phyloP scores from a whole-genome alignment of 2,113 vertebrate species.

The Cepphus grylle region DNA sequence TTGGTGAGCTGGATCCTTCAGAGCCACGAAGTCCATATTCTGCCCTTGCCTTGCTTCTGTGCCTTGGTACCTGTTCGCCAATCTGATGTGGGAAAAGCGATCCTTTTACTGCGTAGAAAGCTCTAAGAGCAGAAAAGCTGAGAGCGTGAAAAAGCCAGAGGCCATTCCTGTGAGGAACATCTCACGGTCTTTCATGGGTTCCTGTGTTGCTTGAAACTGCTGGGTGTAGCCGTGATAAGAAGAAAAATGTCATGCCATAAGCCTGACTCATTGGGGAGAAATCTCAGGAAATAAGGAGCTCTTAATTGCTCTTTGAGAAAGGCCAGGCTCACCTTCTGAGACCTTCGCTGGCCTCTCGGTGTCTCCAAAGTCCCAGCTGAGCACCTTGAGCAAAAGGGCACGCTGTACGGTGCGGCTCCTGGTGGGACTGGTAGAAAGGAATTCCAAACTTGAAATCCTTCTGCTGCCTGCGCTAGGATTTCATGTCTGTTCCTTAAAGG shows the following conservation, averaged over 20 bases:
- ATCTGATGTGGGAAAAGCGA: neutral
- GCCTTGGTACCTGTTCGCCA: neutral
- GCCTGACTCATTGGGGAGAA: neutral
- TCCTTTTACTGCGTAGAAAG: neutral
- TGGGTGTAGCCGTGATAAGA: neutral
- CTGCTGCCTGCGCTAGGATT: neutral
- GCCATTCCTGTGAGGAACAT: neutral
- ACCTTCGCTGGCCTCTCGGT: rapidly evolving
- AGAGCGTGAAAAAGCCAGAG: neutral
- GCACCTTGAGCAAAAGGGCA: neutral
- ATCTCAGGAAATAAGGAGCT: neutral
- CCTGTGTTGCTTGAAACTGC: neutral
- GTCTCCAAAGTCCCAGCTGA: neutral
- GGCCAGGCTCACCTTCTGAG: neutral
- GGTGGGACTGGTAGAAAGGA: neutral
- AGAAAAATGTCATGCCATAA: neutral
- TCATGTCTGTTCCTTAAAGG: neutral
- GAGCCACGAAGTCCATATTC: neutral
- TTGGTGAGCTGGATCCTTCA: neutral
- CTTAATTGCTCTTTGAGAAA: neutral
- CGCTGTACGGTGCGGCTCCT: neutral
- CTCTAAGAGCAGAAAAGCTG: neutral
- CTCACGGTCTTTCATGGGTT: neutral
- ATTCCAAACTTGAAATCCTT: neutral
- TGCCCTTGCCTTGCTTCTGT: neutral